phyloP scores from a whole-genome alignment of 2,888 invertebrate genomes.

The Xanthostigma xanthostigma region DNA sequence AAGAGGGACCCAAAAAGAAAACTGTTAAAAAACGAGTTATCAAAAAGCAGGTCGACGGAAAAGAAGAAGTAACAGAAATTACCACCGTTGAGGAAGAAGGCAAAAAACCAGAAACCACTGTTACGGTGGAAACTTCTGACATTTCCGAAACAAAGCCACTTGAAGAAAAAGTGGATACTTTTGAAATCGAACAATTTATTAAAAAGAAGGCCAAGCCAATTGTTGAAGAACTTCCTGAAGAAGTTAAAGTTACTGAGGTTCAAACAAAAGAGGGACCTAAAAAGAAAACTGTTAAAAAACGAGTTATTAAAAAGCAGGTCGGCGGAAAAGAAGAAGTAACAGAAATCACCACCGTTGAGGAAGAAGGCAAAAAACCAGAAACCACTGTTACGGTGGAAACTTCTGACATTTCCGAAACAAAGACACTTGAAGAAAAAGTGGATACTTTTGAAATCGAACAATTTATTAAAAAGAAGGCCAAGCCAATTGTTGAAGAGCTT shows the following conservation, averaged over 20 bases:
- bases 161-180: conserved; percentile 15
- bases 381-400: conserved; percentile 8
- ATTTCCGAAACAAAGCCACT: conserved; percentile 9
- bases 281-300: conserved; percentile 7
- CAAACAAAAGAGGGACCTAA: conserved; percentile 15
- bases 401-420: background rate
- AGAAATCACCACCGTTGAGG: conserved; percentile 14
- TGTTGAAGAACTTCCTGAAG: conserved; percentile 25
- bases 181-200: conserved; percentile 10
- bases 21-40: conserved; percentile 8
- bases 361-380: conserved; percentile 10
- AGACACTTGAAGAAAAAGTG: conserved; percentile 1
- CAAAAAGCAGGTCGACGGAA: conserved; percentile 11
- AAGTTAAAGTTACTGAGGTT: conserved; percentile 23
- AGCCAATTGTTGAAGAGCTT: conserved; percentile 12
- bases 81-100: conserved; percentile 22
- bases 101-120: conserved; percentile 18
- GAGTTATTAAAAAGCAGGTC: conserved; percentile 5
- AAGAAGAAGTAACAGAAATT: conserved; percentile 11
- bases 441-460: background rate
- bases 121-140: conserved; percentile 10
- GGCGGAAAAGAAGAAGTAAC: conserved; percentile 5
- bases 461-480: conserved; percentile 7
- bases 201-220: conserved; percentile 11
- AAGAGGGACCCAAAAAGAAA: conserved; percentile 11